Evolutionary conservation across 2,113 vertebrate species (phyloP), one percentile per base, ranked within the genome.

Genomic region (Actinemys pallida): DNA sequence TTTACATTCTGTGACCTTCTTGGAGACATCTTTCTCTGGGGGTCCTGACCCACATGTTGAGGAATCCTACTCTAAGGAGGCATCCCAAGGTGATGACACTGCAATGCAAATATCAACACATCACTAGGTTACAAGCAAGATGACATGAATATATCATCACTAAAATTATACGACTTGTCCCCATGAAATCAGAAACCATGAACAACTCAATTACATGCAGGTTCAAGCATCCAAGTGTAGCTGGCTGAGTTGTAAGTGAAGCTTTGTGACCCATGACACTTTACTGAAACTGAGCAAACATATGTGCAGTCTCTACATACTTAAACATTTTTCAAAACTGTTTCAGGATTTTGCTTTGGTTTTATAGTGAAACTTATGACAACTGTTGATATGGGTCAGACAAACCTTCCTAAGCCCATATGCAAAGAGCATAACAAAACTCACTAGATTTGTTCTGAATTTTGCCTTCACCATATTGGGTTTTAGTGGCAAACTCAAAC

Each of bases 301-400:
- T 12, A 6, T 2, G 4, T 1, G n/a, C 14, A 54, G 78, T 4
- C n/a, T 31, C 39, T 5, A 1, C 6, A 2, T 72, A 29, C 6
- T 11, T 62, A 56, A 92, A 52, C 76, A 84, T 84, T 83, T 75
- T 53, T 27, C 3, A 4, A 8, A 45, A 2, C 0, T 2, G 49
- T 50, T 65, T 35, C 89, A 54, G 49, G 2, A 0, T 0, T 1
- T 87, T 75, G 45, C 80, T 87, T 39, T 78, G 81, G 53, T 42
- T 59, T 4, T n/a, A 6, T 47, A 24, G n/a, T 0, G 3, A 16
- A 80, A 39, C 39, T 69, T 76, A 8, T 1, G 39, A 42, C 29
- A 84, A 53, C 1, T 52, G 69, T 24, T 90, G 29, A 65, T 5
- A 1, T 1, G 8, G 65, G 39, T 5, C 54, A 25, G 0, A 9